phyloP scores from a whole-genome alignment of 2,888 invertebrate genomes.

The Tyria jacobaeae region DNA sequence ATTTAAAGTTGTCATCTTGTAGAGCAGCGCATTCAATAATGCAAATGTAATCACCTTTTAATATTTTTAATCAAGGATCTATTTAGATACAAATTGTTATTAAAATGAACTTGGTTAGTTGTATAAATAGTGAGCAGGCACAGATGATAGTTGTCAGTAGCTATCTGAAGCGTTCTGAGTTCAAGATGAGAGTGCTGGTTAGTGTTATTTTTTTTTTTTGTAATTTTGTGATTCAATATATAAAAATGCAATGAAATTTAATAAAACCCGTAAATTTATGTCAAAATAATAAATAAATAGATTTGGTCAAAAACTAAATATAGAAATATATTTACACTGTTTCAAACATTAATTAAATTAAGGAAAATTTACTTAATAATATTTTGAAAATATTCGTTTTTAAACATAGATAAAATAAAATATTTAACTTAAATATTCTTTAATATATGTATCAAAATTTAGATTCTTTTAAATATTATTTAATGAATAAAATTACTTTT shows the following conservation, averaged over 20 bases:
- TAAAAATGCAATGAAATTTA: too few relatives aligned
- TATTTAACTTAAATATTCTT: too few relatives aligned
- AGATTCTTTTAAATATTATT: background rate
- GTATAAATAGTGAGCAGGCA: slow-evolving; percentile 72
- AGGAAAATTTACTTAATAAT: too few relatives aligned
- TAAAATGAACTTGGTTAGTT: slow-evolving; percentile 11
- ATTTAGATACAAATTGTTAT: slow-evolving; percentile 11
- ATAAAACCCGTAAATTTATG: background rate
- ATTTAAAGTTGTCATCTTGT: background rate
- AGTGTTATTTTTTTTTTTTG: slow-evolving; percentile 4
- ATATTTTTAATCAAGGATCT: slow-evolving; percentile 8
- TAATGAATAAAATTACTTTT: background rate
- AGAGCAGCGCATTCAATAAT: slow-evolving; percentile 16
- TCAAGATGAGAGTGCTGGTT: slow-evolving; percentile 82
- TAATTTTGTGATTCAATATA: too few relatives aligned
- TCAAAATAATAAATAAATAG: too few relatives aligned
- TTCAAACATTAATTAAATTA: too few relatives aligned
- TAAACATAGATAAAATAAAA: too few relatives aligned
- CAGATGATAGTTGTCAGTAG: slow-evolving; percentile 73
- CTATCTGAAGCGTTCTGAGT: slow-evolving; percentile 63
- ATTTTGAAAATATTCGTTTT: too few relatives aligned
- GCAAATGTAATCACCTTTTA: slow-evolving; percentile 13
- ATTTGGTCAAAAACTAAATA: too few relatives aligned
- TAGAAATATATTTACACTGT: too few relatives aligned
- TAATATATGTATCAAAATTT: too few relatives aligned